A percentile compares a stretch with the other conserved stretches of the same genome.
These are phyloP conservation scores for Synergus gifuensis DNA, from an alignment of 2,888 invertebrate species.

Conservation along the genomic window DNA sequence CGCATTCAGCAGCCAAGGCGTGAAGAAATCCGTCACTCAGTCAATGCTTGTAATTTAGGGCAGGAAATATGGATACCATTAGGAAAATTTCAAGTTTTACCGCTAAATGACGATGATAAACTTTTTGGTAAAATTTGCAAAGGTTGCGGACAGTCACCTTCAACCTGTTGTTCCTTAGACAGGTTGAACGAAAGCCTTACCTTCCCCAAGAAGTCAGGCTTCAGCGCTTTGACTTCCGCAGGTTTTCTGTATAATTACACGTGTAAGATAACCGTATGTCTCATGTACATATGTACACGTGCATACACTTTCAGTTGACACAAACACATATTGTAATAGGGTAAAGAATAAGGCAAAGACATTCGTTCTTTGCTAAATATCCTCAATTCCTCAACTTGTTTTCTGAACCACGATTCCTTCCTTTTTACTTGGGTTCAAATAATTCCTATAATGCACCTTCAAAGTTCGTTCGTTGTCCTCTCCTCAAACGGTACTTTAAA, in stretches of 20 bases:
- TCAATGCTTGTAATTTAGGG: constrained; percentile 1
- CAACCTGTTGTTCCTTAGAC: background rate
- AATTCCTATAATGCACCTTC: constrained; percentile 43
- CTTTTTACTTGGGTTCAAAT: constrained; percentile 43
- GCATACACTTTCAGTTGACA: background rate
- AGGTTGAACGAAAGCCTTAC: constrained; percentile 44
- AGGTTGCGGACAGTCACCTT: background rate
- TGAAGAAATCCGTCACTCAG: constrained; percentile 22
- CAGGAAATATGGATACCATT: background rate
- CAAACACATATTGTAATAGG: constrained; percentile 12
- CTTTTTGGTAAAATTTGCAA: background rate
- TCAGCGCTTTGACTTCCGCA: constrained; percentile 61
- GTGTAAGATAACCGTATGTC: constrained; percentile 65
- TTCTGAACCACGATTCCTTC: constrained; percentile 65
- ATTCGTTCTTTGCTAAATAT: constrained; percentile 51
- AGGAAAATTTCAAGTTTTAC: background rate
- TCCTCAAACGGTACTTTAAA: constrained; percentile 9
- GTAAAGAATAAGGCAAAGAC: constrained; percentile 41
- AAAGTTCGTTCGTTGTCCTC: constrained; percentile 43
- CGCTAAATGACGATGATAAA: background rate
- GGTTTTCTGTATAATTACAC: constrained; percentile 69
- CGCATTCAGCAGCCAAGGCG: background rate
- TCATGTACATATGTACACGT: constrained; percentile 39
- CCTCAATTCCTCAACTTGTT: constrained; percentile 53
- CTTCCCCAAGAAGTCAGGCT: constrained; percentile 54